Base-by-base conservation (phyloP, 2,113 vertebrate species). In the Trachemys scripta region DNA sequence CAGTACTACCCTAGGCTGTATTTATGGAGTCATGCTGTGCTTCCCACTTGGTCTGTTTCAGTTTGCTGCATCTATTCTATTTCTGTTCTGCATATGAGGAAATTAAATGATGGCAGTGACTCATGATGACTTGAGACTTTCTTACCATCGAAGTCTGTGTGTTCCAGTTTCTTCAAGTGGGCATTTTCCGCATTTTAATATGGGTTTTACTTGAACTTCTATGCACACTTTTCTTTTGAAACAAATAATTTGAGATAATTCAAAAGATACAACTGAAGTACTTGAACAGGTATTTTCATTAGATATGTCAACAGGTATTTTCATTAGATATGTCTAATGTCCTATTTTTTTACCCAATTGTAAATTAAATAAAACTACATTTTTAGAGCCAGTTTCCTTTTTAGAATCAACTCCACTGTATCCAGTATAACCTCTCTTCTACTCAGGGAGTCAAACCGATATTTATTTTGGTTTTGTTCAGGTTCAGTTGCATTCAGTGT, bases 181-280 rank as follows among this genome's bases (percentile, higher is more conserved):
- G 24, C 72, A 95, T 93, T 95, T 57, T 94, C 78, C 76, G 6
- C 38, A 19, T 49, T 90, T 95, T 82, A 94, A 88, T 94, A 59
- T 90, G 51, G 76, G 89, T 97, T 97, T 96, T 92, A 96, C 97
- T 95, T 94, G 94, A 88, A 93, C 29, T 94, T 56, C 10, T 89
- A 49, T 69, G 5, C 42, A 1, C 96, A 93, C 94, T 97, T 97
- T 96, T 96, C 85, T 97, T 98, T 82, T 84, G 82, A 91, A 96
- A 82, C 91, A 90, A 14, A 51, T 80, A 92, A 92, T 80, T 69
- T 94, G 97, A 95, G 89, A 82, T 94, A 97, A 95, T 94, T 82
- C 86, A 85, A 89, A 72, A 82, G 65, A 94, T 87, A 79, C 69
- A 90, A 78, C 87, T 80, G 9, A 84, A 62, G 49, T 90, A 49